These are phyloP conservation scores for Julus scandinavius DNA, from an alignment of 2,888 invertebrate genomes.

Conservation along the genomic window DNA sequence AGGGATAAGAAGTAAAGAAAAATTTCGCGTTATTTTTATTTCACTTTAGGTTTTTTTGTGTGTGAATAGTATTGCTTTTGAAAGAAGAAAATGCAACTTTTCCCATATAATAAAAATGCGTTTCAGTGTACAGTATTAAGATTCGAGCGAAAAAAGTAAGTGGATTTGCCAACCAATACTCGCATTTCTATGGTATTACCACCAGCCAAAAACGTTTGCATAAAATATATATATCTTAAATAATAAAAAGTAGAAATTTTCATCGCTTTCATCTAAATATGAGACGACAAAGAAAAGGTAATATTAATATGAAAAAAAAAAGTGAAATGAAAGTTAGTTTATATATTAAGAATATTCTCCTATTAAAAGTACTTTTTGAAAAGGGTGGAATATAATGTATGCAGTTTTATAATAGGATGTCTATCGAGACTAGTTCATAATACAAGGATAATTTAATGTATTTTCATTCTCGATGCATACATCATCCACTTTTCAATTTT, in stretches of 20 bases:
- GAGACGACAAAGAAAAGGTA: background rate
- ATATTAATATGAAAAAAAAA: conserved; percentile 11
- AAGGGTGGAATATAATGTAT: background rate
- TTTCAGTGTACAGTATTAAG: conserved; percentile 43
- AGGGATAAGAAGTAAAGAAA: background rate
- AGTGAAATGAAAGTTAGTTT: background rate
- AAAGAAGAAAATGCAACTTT: conserved; percentile 34
- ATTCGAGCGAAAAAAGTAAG: conserved; percentile 11
- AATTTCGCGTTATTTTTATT: conserved; percentile 41
- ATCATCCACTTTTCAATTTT: background rate
- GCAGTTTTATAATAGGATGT: background rate
- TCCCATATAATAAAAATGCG: conserved; percentile 23
- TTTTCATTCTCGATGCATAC: background rate
- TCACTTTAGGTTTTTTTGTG: background rate
- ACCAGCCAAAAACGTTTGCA: background rate
- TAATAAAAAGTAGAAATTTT: conserved; percentile 17
- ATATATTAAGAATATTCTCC: background rate
- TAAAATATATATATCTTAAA: background rate
- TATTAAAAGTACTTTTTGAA: background rate
- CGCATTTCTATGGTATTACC: conserved; percentile 6
- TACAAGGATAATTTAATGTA: background rate
- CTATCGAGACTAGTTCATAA: background rate
- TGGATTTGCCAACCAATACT: conserved; percentile 38
- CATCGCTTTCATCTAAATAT: background rate
- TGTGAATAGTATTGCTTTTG: conserved; percentile 22